phyloP scores from a whole-genome alignment of 1,140 invertebrate species.

The Aphis craccivora region DNA sequence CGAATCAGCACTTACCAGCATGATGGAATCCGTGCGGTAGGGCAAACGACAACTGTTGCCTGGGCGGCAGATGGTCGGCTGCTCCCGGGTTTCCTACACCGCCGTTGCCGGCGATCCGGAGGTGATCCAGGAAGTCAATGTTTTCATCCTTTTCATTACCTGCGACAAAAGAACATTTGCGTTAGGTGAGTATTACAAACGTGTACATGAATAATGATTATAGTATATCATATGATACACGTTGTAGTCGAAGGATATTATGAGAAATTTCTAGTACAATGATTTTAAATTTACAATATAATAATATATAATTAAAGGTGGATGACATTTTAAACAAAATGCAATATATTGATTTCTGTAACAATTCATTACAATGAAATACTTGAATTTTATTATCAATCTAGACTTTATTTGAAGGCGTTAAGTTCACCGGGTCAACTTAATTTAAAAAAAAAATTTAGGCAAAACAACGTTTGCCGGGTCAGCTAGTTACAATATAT shows the following conservation, averaged over 20 bases:
- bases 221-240: neutral
- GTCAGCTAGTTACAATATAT: too few species aligned
- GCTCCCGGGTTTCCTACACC: neutral
- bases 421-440: too few species aligned
- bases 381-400: too few species aligned
- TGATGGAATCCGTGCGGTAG: constrained; percentile 50
- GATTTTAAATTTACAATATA: neutral
- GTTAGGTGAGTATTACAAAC: neutral
- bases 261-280: neutral
- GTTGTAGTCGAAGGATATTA: neutral
- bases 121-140: constrained; percentile 55
- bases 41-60: constrained; percentile 55
- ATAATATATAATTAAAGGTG: neutral
- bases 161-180: neutral
- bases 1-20: constrained; percentile 3
- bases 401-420: too few species aligned
- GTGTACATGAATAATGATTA: neutral
- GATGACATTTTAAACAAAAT: neutral
- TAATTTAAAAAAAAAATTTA: too few species aligned
- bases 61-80: constrained; percentile 42
- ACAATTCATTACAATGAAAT: too few species aligned
- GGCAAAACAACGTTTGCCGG: too few species aligned
- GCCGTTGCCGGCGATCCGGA: constrained; percentile 30
- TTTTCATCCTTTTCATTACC: constrained; percentile 54
- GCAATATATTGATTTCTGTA: too few species aligned